Conservation (phyloP, 2,797 vertebrate species). For the Myotis findleyi region DNA sequence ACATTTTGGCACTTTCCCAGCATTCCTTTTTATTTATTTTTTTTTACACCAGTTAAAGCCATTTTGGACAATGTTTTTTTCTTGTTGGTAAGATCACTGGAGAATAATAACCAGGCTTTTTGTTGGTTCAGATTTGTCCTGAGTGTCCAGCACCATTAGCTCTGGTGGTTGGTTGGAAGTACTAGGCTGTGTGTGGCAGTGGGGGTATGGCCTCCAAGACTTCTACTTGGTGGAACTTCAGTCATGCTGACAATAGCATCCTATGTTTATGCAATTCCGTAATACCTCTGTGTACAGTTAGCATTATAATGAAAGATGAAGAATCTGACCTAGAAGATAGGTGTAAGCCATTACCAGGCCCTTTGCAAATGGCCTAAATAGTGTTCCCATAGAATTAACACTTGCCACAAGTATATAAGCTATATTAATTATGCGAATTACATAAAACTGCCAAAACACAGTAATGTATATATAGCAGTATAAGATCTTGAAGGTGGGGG, state of each 20-base stretch:
- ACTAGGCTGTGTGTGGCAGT: constrained; percentile 76
- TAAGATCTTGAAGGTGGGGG: constrained; percentile 81
- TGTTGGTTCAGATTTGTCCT: constrained; percentile 53
- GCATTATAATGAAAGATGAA: constrained; percentile 76
- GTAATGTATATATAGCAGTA: constrained; percentile 87
- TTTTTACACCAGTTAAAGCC: constrained; percentile 46
- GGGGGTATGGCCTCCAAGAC: constrained; percentile 79
- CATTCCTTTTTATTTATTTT: constrained; percentile 72
- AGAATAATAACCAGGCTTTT: constrained; percentile 24
- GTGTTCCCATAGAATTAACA: constrained; percentile 77
- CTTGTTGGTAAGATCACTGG: background rate
- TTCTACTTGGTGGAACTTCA: constrained; percentile 82
- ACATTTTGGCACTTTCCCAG: constrained; percentile 76
- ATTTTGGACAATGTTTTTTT: constrained; percentile 26
- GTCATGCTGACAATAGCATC: constrained; percentile 73
- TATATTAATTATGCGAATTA: constrained; percentile 85
- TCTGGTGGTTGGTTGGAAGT: constrained; percentile 77
- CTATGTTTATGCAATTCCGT: constrained; percentile 85
- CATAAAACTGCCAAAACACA: constrained; percentile 86
- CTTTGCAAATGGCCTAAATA: constrained; percentile 77
- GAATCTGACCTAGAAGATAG: constrained; percentile 83
- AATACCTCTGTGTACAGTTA: constrained; percentile 83
- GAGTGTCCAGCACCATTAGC: constrained; percentile 69
- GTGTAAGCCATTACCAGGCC: constrained; percentile 77
- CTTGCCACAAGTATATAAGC: constrained; percentile 78